phyloP scores from a whole-genome alignment of 2,888 invertebrate species.

The Elegia similella region DNA sequence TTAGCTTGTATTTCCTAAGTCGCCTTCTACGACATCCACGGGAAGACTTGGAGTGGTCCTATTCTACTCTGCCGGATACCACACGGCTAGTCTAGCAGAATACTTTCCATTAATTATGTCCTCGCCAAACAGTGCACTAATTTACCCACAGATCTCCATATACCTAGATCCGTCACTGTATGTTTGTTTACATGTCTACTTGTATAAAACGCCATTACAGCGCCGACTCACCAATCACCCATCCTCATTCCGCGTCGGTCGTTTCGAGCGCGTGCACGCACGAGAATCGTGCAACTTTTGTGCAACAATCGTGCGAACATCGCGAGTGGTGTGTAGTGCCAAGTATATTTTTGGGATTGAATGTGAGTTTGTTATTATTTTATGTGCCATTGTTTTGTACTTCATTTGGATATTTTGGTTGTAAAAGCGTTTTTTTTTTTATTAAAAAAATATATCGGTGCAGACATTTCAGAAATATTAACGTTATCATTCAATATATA shows the following conservation, averaged over 20 bases:
- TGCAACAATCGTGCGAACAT: not conserved
- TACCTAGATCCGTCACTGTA: not conserved
- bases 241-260: not conserved
- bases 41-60: no score
- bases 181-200: slow-evolving; percentile 10
- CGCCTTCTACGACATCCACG: no score
- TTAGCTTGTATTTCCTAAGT: no score
- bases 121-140: not conserved
- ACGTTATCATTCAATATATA: no score
- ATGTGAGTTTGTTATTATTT: slow-evolving; percentile 8
- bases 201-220: slow-evolving; percentile 2
- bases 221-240: not conserved
- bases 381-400: not conserved
- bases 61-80: no score
- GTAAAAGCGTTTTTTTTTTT: no score
- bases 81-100: no score
- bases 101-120: no score
- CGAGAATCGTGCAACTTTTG: not conserved
- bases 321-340: slow-evolving; percentile 6
- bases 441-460: no score
- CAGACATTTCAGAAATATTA: no score
- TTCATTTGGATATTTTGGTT: not conserved
- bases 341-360: slow-evolving; percentile 6
- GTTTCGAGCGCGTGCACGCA: not conserved
- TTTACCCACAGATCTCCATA: not conserved